These are phyloP conservation scores for Centropus unirufus DNA, from an alignment of 2,113 vertebrate genomes.

Conservation along the genomic window DNA sequence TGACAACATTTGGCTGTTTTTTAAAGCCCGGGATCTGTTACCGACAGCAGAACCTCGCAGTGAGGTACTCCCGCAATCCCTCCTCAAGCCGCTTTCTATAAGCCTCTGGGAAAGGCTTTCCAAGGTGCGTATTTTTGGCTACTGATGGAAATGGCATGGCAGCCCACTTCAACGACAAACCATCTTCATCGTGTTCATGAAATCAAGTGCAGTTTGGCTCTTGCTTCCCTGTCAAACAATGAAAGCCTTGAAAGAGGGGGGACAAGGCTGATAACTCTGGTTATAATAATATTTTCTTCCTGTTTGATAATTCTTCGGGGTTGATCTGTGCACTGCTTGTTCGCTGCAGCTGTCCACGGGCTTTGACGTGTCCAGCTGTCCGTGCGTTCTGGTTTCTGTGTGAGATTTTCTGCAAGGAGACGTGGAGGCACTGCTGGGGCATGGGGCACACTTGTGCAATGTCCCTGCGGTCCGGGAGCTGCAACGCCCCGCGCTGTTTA, in stretches of 20 bases:
- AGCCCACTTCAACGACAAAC: neutral
- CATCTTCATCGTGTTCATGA: neutral
- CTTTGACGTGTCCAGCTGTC: neutral
- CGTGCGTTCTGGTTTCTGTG: too few relatives aligned
- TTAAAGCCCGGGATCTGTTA: neutral
- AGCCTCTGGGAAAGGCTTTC: neutral
- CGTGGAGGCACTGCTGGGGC: neutral
- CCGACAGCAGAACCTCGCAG: neutral
- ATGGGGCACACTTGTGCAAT: neutral
- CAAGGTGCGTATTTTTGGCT: neutral
- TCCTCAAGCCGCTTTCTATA: neutral
- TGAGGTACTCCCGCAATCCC: neutral
- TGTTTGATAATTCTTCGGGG: neutral
- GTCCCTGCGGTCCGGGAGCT: neutral
- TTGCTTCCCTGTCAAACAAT: neutral
- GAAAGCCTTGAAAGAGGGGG: neutral
- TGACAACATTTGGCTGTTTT: neutral
- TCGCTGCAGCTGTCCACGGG: fast-evolving
- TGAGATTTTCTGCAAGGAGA: neutral
- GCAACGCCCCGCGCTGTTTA: neutral
- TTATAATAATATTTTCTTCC: neutral
- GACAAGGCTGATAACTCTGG: neutral
- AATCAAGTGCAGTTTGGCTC: neutral
- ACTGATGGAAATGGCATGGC: neutral
- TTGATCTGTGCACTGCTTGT: neutral